Evolutionary conservation across 2,888 invertebrate species (phyloP), one percentile per base, ranked within the genome.

Genomic region (Amblyjoppa proteus): DNA sequence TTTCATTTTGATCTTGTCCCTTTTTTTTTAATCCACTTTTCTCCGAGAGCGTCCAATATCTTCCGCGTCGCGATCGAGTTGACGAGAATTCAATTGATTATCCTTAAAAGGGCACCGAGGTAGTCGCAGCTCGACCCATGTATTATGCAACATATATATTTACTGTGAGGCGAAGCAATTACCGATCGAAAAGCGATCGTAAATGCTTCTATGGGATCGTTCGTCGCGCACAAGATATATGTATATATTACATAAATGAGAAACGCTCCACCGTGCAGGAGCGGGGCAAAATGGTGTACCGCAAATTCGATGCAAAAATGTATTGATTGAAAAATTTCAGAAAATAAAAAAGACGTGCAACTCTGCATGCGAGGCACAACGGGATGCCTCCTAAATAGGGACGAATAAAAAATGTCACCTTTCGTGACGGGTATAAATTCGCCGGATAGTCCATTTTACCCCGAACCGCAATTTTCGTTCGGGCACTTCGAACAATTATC

Each of bases 11-110:
- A 7, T 64, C 13, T 28, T 64, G 34, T 34, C 16, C 16, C 2
- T 34, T 61, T 45, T 45, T 45, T 45, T 16, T 31, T 74, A 3
- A 31, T 74, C 61, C n/a, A 64, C 13, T 64, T 34, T 64, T 64
- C 16, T 64, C 2, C 6, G 31, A 28, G n/a, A 64, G n/a, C 31
- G 16, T n/a, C 31, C 61, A 34, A 64, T 64, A 34, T 64, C 16
- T 4, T 64, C 5, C 34, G n/a, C 34, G 20, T 25, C 13, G 2
- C 28, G 20, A 25, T 13, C 20, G 11, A 28, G 45, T 25, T 20
- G 28, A 28, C 28, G 25, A 69, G 28, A 69, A 49, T 69, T 69
- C 28, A 6, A 69, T 69, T 69, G 28, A 11, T 64, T 34, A 45
- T 28, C 69, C 25, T 69, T 25, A 69, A 25, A 69, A 28, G 20